Percentiles rank a stretch among this genome's conserved stretches.
phyloP scores from a whole-genome alignment of 1,140 invertebrate genomes.

The Scaptomyza montana region DNA sequence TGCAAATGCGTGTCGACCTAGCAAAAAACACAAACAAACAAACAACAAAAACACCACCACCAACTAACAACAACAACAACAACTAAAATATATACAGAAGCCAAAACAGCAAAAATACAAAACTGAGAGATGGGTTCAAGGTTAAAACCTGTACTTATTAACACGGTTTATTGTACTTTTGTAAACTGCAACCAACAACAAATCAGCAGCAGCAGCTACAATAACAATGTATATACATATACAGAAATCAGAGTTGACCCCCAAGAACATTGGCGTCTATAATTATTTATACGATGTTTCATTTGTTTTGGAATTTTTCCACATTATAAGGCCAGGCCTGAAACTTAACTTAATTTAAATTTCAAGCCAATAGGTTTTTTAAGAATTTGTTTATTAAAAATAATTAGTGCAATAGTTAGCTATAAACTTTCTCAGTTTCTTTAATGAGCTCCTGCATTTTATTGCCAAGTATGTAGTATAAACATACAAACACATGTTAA shows the following conservation, averaged over 20 bases:
- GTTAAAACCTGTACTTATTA: constrained; percentile 79
- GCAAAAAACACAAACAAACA: constrained; percentile 4
- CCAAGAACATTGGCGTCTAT: constrained; percentile 69
- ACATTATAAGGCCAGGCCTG: constrained; percentile 37
- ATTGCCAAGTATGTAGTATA: too few species aligned
- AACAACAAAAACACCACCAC: constrained; percentile 18
- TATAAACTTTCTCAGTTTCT: too few species aligned
- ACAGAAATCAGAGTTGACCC: constrained; percentile 48
- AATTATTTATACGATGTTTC: constrained; percentile 83
- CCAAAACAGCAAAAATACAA: constrained; percentile 9
- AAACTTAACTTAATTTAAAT: constrained; percentile 1
- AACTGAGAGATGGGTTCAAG: constrained; percentile 61
- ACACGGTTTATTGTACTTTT: constrained; percentile 82
- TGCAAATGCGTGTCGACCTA: constrained; percentile 33
- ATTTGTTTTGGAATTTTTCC: constrained; percentile 83
- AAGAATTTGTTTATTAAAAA: too few species aligned
- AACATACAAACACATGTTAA: too few species aligned
- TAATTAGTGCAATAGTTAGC: too few species aligned
- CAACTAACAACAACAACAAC: constrained; percentile 10
- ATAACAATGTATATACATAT: constrained; percentile 1
- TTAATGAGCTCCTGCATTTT: too few species aligned
- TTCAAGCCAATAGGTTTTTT: neutral
- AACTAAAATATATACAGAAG: constrained; percentile 16
- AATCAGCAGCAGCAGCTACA: constrained; percentile 16
- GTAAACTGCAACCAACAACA: constrained; percentile 55